These are phyloP conservation scores for Diadophis punctatus DNA, from an alignment of 2,113 vertebrate species.

Conservation along the genomic window DNA sequence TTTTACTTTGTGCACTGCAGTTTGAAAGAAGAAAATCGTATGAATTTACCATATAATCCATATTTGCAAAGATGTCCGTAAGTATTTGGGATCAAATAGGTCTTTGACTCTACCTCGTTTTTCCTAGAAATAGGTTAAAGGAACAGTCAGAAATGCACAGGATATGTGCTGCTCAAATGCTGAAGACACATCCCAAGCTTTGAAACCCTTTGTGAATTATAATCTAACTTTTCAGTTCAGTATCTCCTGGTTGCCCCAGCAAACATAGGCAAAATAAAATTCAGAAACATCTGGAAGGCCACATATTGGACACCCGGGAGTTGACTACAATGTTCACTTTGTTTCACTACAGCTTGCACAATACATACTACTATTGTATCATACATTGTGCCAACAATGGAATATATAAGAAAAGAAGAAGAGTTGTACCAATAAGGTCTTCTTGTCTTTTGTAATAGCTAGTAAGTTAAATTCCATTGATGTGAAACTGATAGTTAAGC, in stretches of 20 bases:
- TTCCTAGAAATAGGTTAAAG: constrained; percentile 61
- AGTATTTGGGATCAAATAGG: constrained; percentile 75
- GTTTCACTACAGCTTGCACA: neutral
- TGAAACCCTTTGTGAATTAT: neutral
- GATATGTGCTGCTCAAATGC: neutral
- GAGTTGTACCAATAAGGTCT: neutral
- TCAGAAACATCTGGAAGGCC: neutral
- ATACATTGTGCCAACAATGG: neutral
- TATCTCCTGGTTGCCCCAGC: neutral
- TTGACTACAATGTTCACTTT: neutral
- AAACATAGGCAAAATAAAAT: neutral
- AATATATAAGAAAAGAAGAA: neutral
- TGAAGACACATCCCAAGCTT: neutral
- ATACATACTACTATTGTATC: neutral
- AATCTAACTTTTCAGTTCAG: neutral
- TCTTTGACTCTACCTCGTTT: constrained; percentile 79
- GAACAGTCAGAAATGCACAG: neutral
- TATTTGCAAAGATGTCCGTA: constrained; percentile 84
- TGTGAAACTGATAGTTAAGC: neutral
- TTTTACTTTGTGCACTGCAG: neutral
- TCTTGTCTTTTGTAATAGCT: neutral
- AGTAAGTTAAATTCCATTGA: neutral
- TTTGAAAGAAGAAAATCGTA: neutral
- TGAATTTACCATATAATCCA: constrained; percentile 89
- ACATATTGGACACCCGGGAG: neutral